Percentiles rank a stretch among this genome's conserved stretches.
phyloP scores from a whole-genome alignment of 1,140 invertebrate genomes.

The Caenorhabditis latens region DNA sequence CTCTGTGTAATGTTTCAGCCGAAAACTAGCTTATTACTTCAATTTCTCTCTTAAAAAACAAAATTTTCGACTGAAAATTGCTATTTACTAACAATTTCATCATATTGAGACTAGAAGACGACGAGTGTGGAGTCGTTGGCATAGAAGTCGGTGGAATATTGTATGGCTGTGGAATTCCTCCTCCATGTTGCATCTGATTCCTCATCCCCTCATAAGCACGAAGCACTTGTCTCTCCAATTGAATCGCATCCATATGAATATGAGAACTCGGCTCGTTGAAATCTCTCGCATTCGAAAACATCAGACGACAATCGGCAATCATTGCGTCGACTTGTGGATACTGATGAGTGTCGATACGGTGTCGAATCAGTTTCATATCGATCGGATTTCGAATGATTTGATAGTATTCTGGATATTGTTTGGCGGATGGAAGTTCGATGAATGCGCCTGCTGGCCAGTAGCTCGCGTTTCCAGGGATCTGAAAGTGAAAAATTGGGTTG shows the following conservation, averaged over 20 bases:
- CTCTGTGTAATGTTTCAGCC: too few relatives aligned
- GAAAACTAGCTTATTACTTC: too few relatives aligned
- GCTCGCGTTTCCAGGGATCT: constrained; percentile 78
- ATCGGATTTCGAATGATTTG: constrained; percentile 97
- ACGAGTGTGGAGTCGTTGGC: constrained; percentile 6
- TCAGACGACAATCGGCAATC: constrained; percentile 89
- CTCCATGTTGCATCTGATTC: not conserved
- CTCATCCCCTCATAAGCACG: constrained; percentile 3
- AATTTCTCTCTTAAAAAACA: too few relatives aligned
- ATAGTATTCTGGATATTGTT: constrained; percentile 94
- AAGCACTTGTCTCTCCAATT: constrained; percentile 53
- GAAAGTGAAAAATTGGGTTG: not conserved
- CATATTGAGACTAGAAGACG: not conserved
- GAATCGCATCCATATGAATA: constrained; percentile 80
- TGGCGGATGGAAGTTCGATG: constrained; percentile 95
- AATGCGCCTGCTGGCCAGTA: constrained; percentile 90
- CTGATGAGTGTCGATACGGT: constrained; percentile 84
- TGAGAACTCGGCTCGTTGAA: constrained; percentile 96
- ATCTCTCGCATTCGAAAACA: constrained; percentile 93
- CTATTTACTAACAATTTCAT: not conserved
- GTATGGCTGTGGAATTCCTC: too few relatives aligned
- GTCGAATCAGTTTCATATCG: constrained; percentile 93
- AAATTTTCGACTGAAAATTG: too few relatives aligned
- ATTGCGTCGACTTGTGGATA: constrained; percentile 78
- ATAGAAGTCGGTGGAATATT: not conserved